These are phyloP conservation scores for Cryptocheilus praepositus DNA, from an alignment of 2,888 invertebrate genomes.

Conservation along the genomic window DNA sequence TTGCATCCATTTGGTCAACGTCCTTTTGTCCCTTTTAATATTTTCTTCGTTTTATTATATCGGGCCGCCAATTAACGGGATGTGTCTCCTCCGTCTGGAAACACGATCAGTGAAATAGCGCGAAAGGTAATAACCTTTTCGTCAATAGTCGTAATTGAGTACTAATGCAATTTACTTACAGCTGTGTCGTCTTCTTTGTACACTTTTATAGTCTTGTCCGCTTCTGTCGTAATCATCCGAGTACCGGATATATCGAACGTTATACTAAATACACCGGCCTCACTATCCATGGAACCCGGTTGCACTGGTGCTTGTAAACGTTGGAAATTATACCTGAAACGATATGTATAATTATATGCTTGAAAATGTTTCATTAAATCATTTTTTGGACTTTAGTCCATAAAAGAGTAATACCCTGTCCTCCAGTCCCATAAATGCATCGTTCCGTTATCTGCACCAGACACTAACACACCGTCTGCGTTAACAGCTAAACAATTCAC, in stretches of 20 bases:
- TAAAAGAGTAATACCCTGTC: constrained; percentile 80
- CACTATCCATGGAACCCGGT: constrained; percentile 99
- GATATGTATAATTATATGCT: background rate
- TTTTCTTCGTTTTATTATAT: constrained; percentile 93
- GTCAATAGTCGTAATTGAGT: background rate
- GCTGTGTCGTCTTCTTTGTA: constrained; percentile 98
- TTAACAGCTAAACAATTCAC: constrained; percentile 97
- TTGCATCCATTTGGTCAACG: background rate
- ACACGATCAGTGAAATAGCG: constrained; percentile 16
- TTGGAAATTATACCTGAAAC: constrained; percentile 92
- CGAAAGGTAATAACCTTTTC: background rate
- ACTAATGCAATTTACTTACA: constrained; percentile 62
- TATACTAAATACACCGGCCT: constrained; percentile 98
- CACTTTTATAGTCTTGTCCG: constrained; percentile 99
- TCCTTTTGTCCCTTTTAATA: constrained; percentile 77
- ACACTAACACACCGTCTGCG: constrained; percentile 95
- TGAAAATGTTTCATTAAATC: constrained; percentile 2
- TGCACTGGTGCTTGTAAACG: constrained; percentile 94
- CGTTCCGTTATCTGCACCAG: constrained; percentile 98
- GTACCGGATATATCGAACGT: constrained; percentile 96
- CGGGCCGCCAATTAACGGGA: constrained; percentile 98
- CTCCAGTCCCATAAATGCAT: constrained; percentile 99
- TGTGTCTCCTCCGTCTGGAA: constrained; percentile 92
- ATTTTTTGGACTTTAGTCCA: background rate
- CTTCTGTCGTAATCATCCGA: constrained; percentile 96